Conservation (phyloP, 2,797 vertebrate genomes). For the Threskiornis aethiopicus region DNA sequence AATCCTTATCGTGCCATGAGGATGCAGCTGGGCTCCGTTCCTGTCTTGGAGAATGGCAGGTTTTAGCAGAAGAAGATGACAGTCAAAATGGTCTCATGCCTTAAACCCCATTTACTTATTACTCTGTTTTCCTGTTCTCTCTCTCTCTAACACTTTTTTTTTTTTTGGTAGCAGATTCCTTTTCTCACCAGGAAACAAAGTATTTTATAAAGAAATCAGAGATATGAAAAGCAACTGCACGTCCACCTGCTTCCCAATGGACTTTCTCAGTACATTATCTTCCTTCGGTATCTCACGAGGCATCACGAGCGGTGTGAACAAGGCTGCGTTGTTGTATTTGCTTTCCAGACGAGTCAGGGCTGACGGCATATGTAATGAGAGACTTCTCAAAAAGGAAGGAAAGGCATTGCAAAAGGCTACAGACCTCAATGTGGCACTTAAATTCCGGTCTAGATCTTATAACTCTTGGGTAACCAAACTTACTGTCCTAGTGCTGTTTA, state of each 20-base stretch:
- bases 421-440: neutral
- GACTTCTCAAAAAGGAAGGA: neutral
- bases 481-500: neutral
- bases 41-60: neutral
- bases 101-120: neutral
- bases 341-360: neutral
- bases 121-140: neutral
- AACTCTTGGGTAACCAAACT: neutral
- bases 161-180: neutral
- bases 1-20: neutral
- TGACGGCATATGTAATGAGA: accelerated
- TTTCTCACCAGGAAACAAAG: neutral
- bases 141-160: neutral
- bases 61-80: neutral
- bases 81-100: neutral
- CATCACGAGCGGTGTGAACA: neutral
- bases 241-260: neutral
- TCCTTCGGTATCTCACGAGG: neutral
- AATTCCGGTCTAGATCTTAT: neutral
- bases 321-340: neutral
- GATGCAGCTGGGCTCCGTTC: neutral
- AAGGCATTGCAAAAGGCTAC: neutral
- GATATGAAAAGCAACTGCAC: neutral
- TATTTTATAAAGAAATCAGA: neutral
- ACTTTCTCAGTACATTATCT: neutral